Evolutionary conservation across 2,113 vertebrate genomes (phyloP), one percentile per base, ranked within the genome.

Genomic region (Nothoprocta perdicaria): DNA sequence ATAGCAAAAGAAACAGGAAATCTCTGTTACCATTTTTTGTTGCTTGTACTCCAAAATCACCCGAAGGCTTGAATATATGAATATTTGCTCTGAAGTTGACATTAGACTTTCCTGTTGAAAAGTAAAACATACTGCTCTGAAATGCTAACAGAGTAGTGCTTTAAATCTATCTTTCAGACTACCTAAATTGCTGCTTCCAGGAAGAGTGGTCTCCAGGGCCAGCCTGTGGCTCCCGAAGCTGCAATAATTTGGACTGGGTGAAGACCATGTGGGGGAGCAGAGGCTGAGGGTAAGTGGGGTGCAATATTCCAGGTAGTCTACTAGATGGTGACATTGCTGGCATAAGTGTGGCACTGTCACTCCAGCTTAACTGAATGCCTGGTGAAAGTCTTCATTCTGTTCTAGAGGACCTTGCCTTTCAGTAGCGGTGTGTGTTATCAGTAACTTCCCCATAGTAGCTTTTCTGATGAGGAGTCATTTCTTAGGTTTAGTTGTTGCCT

Each of bases 21-120:
- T 58, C 53, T 78, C 69, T 91, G 60, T 68, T 88, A 80, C 72
- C 14, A 9, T 85, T 95, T 94, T 71, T 14, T 85, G 72, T 67
- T 95, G 22, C 78, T 89, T 85, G 63, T 87, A 90, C 65, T 94
- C 52, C 65, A 72, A 91, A 94, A 88, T 50, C 18, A 88, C 89
- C 88, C 75, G 14, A 91, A 93, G 86, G 86, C 81, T 90, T 84
- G 86, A 95, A 95, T 94, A 82, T 65, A 88, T 83, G 77, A 90
- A 87, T 94, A 95, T 95, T 95, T 93, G 72, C 89, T 95, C 90
- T 93, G 72, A 87, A 83, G 48, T 69, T 55, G 12, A 58, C 76
- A 55, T 84, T 87, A 94, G 87, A 93, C 38, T 53, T 67, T 91
- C 58, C 72, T 55, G 24, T 81, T 92, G 92, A 81, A 90, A 92